Evolutionary conservation across 2,888 invertebrate species (phyloP).

Genomic region (Lepidonotus clava): DNA sequence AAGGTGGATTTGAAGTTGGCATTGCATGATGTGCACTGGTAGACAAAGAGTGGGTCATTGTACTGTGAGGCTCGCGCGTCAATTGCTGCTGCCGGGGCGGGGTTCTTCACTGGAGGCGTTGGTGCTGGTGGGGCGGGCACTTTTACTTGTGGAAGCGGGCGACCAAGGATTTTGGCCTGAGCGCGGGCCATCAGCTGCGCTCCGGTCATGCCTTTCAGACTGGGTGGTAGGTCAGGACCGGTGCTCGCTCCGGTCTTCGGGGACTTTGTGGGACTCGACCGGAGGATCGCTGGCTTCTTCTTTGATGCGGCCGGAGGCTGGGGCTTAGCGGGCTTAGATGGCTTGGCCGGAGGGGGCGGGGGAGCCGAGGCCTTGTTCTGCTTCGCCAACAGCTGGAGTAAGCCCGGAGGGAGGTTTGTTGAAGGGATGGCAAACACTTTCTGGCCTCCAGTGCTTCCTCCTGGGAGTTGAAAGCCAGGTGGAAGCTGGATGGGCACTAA

Average conservation of each 20-base stretch:
- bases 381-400: constrained; percentile 37
- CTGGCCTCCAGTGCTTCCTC: constrained; percentile 35
- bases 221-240: neutral
- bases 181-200: constrained; percentile 31
- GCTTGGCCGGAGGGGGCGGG: neutral
- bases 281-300: neutral
- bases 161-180: constrained; percentile 16
- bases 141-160: neutral
- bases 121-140: neutral
- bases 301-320: neutral
- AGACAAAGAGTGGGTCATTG: constrained; percentile 31
- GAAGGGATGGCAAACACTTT: constrained; percentile 53
- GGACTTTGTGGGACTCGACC: neutral
- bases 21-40: constrained; percentile 25
- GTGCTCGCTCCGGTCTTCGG: neutral
- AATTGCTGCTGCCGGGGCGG: neutral
- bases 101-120: neutral
- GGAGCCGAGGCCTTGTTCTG: neutral
- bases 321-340: neutral
- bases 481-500: constrained; percentile 51
- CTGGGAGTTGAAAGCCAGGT: constrained; percentile 19
- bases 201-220: constrained; percentile 39
- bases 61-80: neutral
- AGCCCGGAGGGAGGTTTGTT: constrained; percentile 52
- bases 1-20: constrained; percentile 30